phyloP scores from a whole-genome alignment of 2,888 invertebrate species.

The Aleiodes leptofemur region DNA sequence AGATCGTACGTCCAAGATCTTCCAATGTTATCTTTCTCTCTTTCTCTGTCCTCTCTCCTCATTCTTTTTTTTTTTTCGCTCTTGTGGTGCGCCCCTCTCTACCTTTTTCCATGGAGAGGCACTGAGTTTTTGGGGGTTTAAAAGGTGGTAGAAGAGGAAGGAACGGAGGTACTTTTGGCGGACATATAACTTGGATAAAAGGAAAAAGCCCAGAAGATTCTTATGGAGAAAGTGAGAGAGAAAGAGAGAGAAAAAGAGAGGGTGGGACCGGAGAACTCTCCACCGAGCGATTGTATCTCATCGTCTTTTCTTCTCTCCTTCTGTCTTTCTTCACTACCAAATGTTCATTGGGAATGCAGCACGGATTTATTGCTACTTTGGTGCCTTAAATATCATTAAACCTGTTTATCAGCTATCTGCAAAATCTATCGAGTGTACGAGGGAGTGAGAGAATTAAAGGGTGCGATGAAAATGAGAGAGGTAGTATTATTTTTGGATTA shows the following conservation, averaged over 20 bases:
- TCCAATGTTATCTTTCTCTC: slow-evolving; percentile 54
- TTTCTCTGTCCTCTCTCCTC: slow-evolving; percentile 47
- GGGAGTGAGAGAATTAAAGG: slow-evolving; percentile 31
- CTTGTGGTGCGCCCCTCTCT: not conserved
- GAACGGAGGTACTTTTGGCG: slow-evolving; percentile 26
- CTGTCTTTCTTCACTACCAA: slow-evolving; percentile 49
- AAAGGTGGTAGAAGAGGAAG: slow-evolving; percentile 26
- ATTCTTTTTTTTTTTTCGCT: slow-evolving; percentile 29
- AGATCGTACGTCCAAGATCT: slow-evolving; percentile 61
- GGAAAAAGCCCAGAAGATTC: slow-evolving; percentile 54
- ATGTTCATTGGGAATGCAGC: slow-evolving; percentile 60
- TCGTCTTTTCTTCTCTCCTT: slow-evolving; percentile 47
- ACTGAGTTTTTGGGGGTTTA: slow-evolving; percentile 20
- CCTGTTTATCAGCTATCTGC: slow-evolving; percentile 59
- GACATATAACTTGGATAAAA: slow-evolving; percentile 43
- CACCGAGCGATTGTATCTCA: slow-evolving; percentile 59
- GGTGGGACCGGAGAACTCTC: slow-evolving; percentile 47
- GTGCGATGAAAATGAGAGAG: slow-evolving; percentile 13
- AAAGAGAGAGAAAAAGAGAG: too few species aligned
- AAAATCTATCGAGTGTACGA: slow-evolving; percentile 51
- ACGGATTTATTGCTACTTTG: slow-evolving; percentile 59
- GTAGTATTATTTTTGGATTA: not conserved
- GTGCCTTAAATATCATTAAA: slow-evolving; percentile 62
- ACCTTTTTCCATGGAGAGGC: not conserved
- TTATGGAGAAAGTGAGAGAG: slow-evolving; percentile 43